These are phyloP conservation scores for Rhagoletis pomonella DNA, from an alignment of 1,140 invertebrate species.

Conservation along the genomic window DNA sequence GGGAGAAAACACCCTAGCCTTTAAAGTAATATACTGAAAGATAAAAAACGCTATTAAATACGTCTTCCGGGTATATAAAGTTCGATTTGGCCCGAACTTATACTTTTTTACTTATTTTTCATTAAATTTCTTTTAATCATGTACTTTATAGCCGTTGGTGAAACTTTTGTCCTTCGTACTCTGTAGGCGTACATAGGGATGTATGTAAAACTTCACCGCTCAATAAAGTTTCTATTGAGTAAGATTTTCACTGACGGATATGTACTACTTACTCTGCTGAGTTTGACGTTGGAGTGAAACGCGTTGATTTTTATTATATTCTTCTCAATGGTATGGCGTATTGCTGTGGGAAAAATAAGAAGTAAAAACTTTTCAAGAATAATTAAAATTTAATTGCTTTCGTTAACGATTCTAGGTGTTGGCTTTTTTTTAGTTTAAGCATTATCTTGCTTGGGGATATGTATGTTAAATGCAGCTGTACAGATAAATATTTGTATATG, in stretches of 20 bases:
- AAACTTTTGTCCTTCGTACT: neutral
- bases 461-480: too few relatives aligned
- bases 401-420: constrained; percentile 40
- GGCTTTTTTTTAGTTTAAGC: neutral
- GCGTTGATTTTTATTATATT: constrained; percentile 22
- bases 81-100: too few relatives aligned
- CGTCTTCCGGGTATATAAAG: too few relatives aligned
- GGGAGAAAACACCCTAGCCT: too few relatives aligned
- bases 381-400: constrained; percentile 43
- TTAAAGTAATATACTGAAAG: too few relatives aligned
- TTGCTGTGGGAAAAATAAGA: constrained; percentile 1
- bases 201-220: neutral
- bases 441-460: too few relatives aligned
- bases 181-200: too few relatives aligned
- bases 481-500: too few relatives aligned
- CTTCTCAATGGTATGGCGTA: neutral
- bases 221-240: constrained; percentile 6
- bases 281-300: neutral
- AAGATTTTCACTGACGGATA: neutral
- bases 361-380: neutral
- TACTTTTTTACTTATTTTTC: too few relatives aligned
- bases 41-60: too few relatives aligned
- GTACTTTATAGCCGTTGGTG: neutral
- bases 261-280: neutral
- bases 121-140: neutral